These are phyloP conservation scores for Schlechtendalia chinensis DNA, from an alignment of 1,140 invertebrate genomes.

Conservation along the genomic window DNA sequence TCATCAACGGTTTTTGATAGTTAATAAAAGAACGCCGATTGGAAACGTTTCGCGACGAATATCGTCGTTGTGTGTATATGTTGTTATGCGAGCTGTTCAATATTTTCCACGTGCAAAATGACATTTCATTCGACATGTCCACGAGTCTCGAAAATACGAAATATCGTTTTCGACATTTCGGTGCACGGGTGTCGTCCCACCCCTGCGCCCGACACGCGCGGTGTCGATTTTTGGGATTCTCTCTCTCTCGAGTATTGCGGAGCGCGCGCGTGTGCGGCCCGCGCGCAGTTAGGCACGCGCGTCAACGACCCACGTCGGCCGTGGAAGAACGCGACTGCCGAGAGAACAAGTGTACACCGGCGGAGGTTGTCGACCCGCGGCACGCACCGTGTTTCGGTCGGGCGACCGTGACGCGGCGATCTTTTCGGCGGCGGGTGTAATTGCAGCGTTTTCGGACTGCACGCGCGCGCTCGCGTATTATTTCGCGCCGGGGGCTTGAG, in stretches of 20 bases:
- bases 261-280: background rate
- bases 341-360: background rate
- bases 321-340: slow-evolving; percentile 6
- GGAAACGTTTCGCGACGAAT: no score
- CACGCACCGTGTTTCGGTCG: background rate
- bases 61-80: no score
- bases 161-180: no score
- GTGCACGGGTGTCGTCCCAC: no score
- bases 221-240: background rate
- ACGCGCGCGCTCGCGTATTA: background rate
- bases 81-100: no score
- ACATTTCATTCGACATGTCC: no score
- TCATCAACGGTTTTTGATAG: no score
- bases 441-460: slow-evolving; percentile 33
- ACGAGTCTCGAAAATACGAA: no score
- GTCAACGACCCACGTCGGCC: slow-evolving; percentile 38
- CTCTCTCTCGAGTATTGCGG: background rate
- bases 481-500: no score
- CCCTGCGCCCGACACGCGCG: no score
- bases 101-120: no score
- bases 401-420: slow-evolving; percentile 38
- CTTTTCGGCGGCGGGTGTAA: slow-evolving; percentile 28
- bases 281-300: background rate
- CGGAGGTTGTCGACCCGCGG: slow-evolving; percentile 30
- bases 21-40: no score